phyloP scores from a whole-genome alignment of 2,113 vertebrate genomes.

The Polypterus bichir region DNA sequence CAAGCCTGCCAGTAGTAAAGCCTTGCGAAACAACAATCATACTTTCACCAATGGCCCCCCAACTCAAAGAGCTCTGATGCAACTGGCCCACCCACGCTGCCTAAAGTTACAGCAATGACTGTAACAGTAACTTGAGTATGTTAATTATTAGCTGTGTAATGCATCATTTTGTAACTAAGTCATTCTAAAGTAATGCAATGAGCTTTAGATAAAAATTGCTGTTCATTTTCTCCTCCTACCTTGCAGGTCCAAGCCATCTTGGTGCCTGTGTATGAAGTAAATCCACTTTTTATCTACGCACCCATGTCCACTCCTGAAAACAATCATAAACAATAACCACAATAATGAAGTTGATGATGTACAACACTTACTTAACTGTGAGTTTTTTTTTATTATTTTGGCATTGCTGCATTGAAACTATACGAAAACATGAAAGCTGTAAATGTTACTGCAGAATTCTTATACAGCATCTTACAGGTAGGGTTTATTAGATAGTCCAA shows the following conservation, averaged over 20 bases:
- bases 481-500: no score
- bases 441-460: no score
- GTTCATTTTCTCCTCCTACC: background rate
- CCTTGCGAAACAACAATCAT: no score
- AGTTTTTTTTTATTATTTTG: no score
- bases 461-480: no score
- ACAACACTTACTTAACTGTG: no score
- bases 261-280: background rate
- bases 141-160: background rate
- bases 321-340: background rate
- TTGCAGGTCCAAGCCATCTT: slow-evolving; percentile 3
- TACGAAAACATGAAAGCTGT: no score
- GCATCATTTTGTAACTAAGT: background rate
- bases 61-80: background rate
- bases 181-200: background rate
- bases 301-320: background rate
- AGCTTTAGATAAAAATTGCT: background rate
- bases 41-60: no score
- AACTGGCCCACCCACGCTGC: background rate
- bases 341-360: no score
- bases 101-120: background rate
- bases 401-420: no score
- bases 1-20: no score
- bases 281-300: background rate
- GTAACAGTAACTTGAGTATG: background rate